Base-by-base conservation (phyloP, 1,140 invertebrate genomes). In the Dryas iulia region DNA sequence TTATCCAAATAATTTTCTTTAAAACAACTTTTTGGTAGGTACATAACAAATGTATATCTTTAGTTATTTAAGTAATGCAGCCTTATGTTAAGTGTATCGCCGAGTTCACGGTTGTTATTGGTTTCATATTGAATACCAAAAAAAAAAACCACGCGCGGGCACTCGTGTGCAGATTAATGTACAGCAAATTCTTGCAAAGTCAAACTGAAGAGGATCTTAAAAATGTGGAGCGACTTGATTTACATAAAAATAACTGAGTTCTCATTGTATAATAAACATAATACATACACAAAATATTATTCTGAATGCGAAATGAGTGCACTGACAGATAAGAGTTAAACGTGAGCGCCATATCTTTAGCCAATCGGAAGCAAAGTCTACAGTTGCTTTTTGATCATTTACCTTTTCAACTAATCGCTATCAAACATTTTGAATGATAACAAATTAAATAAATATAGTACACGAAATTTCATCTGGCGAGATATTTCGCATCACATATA, bases 241-340 rank as follows among this genome's bases (percentile, higher is more conserved):
- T 18, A 47, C 39, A 47, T 47, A 47, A 47, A 47, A 47, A 47
- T 47, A 47, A 47, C 18, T 47, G 8, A 7, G 39, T 47, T 47
- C 39, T 47, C 39, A 47, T 47, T 47, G 39, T 47, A 47, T 47
- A 47, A 47, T 21, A 47, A 47, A 56, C 53, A 24, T 56, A 25
- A 59, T 59, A 57, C 23, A 61, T 31, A 61, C 70, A 68, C 62
- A 66, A 67, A 71, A 71, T 71, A 71, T 66, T 66, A 72, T 63
- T 63, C 54, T 70, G 60, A 62, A 70, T 70, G 59, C 57, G 65
- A 74, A 72, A 68, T 66, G 74, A 81, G 86, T 87, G 83, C 82
- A 86, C 47, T 85, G 86, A 80, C 86, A 76, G 87, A 89, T 89
- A 87, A 87, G 72, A 71, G 21, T 64, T 2, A 72, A 74, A 59